Conservation (phyloP, 2,797 vertebrate species). For the Graptemys geographica region DNA sequence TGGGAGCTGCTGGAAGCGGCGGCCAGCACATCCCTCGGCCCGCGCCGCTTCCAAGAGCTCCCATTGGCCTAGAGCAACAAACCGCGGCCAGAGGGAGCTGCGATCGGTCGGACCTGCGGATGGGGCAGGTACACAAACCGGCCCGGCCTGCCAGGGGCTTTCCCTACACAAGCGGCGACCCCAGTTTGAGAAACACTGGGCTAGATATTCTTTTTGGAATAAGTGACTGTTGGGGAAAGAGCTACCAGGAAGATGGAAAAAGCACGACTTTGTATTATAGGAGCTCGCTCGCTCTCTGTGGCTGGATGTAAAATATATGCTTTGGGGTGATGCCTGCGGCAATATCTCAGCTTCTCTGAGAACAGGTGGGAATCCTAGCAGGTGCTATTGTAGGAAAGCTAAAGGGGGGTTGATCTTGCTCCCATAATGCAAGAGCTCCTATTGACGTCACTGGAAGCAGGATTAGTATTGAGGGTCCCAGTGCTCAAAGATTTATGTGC, state of each 20-base stretch:
- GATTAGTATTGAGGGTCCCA: background rate
- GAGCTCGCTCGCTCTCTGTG: background rate
- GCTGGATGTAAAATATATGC: background rate
- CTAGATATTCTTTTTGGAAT: background rate
- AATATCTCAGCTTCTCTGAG: background rate
- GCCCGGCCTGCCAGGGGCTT: too few species aligned
- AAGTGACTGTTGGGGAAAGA: background rate
- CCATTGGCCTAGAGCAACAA: too few species aligned
- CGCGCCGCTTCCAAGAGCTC: too few species aligned
- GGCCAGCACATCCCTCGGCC: too few species aligned
- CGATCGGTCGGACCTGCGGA: too few species aligned
- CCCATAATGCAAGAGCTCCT: background rate
- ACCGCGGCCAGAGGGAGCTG: too few species aligned
- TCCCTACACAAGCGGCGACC: too few species aligned
- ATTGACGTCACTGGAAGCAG: background rate
- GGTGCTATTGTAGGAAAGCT: background rate
- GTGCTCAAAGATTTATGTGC: background rate
- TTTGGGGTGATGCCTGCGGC: background rate
- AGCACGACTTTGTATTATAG: background rate
- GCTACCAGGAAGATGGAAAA: background rate
- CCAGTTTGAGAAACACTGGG: background rate
- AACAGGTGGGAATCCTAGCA: background rate
- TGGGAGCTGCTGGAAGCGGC: too few species aligned
- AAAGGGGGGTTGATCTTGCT: background rate
- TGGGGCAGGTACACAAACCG: too few species aligned